A percentile compares a stretch with the other conserved stretches of the same genome.
phyloP scores from a whole-genome alignment of 1,140 invertebrate genomes.

The Ostrea edulis region DNA sequence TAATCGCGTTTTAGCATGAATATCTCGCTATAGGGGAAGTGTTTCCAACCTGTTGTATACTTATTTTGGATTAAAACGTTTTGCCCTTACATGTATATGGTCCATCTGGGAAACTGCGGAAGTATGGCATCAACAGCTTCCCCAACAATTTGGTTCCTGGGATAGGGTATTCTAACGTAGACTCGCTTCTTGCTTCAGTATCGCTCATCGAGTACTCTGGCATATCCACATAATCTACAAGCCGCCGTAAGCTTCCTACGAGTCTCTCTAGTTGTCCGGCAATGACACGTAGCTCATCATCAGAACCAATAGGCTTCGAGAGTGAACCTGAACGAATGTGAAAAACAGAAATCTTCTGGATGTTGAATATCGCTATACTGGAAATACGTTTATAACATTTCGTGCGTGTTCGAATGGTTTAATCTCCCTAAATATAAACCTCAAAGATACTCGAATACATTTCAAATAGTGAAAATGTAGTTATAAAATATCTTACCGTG shows the following conservation, averaged over 20 bases:
- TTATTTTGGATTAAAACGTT: not conserved
- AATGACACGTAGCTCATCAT: not conserved
- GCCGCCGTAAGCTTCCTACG: not conserved
- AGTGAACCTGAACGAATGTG: not conserved
- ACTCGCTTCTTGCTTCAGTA: not conserved
- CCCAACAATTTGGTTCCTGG: not conserved
- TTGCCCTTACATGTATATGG: not conserved
- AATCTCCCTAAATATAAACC: not conserved
- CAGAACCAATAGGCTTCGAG: not conserved
- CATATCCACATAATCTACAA: not conserved
- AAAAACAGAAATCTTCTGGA: not conserved
- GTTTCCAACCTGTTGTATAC: no score
- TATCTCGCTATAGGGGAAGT: no score
- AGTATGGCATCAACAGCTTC: not conserved
- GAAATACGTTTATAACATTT: not conserved
- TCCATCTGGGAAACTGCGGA: not conserved
- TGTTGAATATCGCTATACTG: not conserved
- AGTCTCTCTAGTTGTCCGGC: not conserved
- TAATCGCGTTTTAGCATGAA: no score
- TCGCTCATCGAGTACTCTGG: no score
- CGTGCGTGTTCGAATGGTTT: not conserved
- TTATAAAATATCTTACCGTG: not conserved
- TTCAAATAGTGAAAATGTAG: not conserved
- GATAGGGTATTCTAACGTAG: no score
- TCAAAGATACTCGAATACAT: no score